Evolutionary conservation across 2,888 invertebrate genomes (phyloP).

Genomic region (Phlogophora meticulosa): DNA sequence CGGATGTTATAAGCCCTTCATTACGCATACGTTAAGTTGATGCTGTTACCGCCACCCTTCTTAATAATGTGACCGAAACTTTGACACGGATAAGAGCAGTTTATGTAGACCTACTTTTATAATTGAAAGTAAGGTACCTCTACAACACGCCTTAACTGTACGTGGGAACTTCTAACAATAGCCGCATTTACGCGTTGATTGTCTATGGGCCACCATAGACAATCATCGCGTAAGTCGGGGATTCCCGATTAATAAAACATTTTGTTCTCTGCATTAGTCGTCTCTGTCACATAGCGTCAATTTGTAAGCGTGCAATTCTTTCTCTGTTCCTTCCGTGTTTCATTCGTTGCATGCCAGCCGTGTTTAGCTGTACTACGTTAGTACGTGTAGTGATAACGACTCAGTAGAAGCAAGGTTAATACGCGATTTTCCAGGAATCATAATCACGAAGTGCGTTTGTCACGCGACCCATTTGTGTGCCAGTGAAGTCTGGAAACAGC

Average conservation of each 20-base stretch:
- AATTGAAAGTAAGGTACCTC: constrained; percentile 10
- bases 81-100: constrained; percentile 9
- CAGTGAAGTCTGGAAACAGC: constrained; percentile 68
- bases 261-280: too few species aligned
- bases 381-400: constrained; percentile 7
- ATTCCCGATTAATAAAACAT: too few species aligned
- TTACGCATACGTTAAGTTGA: constrained; percentile 64
- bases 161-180: too few species aligned
- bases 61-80: constrained; percentile 31
- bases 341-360: too few species aligned
- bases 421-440: constrained; percentile 67
- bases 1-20: constrained; percentile 74
- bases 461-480: constrained; percentile 72
- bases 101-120: constrained; percentile 3
- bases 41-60: constrained; percentile 46
- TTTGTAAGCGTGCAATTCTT: too few species aligned
- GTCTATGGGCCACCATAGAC: too few species aligned
- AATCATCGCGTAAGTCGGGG: too few species aligned
- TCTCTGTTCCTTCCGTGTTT: too few species aligned
- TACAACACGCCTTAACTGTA: background rate
- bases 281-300: too few species aligned
- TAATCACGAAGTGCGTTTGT: constrained; percentile 71
- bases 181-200: too few species aligned
- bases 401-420: constrained; percentile 8
- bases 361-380: too few species aligned